These are phyloP conservation scores for Steinernema khuongi DNA, from an alignment of 1,140 invertebrate species.

Conservation along the genomic window DNA sequence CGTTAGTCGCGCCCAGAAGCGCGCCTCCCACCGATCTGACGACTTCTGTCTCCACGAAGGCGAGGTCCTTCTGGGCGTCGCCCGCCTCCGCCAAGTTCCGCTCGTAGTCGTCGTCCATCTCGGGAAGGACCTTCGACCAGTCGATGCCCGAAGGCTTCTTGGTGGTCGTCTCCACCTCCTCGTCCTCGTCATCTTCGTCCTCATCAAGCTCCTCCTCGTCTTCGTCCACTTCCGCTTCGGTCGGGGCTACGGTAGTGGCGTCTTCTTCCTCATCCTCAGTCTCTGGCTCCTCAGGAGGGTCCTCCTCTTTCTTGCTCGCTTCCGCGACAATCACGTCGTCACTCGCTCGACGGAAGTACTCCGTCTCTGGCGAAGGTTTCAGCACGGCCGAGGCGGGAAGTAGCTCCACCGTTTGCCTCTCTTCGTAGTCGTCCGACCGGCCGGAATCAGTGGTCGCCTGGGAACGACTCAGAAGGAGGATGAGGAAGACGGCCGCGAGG, in stretches of 20 bases:
- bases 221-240: neutral
- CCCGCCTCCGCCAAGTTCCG: neutral
- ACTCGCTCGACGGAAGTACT: no score
- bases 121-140: neutral
- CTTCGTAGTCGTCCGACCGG: neutral
- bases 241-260: no score
- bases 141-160: neutral
- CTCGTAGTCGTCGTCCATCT: neutral
- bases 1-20: neutral
- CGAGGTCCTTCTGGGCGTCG: neutral
- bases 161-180: neutral
- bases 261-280: neutral
- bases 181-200: neutral
- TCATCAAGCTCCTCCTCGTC: neutral
- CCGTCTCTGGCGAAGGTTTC: no score
- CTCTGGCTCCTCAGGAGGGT: neutral
- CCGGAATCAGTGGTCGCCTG: neutral
- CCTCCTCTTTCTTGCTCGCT: no score
- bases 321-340: no score
- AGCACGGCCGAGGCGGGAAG: no score
- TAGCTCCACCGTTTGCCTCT: neutral
- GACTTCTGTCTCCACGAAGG: neutral
- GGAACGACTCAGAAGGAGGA: neutral
- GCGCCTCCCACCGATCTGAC: neutral
- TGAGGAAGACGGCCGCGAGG: neutral